Evolutionary conservation across 1,140 invertebrate species (phyloP), one percentile per base, ranked within the genome.

Genomic region (Calephelis nemesis): DNA sequence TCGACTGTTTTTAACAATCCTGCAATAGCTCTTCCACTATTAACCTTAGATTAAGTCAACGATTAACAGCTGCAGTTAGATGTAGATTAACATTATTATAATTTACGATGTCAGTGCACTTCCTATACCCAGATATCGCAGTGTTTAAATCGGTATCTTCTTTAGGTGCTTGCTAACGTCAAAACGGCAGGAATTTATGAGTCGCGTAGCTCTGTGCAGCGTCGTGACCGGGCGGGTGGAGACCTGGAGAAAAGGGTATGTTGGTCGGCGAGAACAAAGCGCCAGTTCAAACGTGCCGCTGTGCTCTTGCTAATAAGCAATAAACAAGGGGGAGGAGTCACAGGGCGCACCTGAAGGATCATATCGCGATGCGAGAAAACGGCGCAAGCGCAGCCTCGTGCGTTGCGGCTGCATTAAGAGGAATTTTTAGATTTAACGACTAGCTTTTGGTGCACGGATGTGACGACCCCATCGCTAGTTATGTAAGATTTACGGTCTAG

Each of bases 271-370:
- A 90, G 84, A 85, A 90, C 85, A 90, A 90, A 90, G 87, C 78
- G 78, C 74, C 69, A 70, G 81, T 82, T 85, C 85, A 88, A 89
- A 87, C 81, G 80, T 70, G 79, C 84, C 87, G 87, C 85, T 78
- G 79, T 78, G 68, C 74, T 75, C 75, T 78, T 79, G 85, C 87
- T 90, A 90, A 90, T 90, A 87, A 88, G 87, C 85, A 88, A 90
- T 90, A 90, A 90, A 90, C 87, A 90, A 90, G 87, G 81, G 85
- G 87, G 87, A 85, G 87, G 83, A 72, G 79, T 77, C 78, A 70
- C 70, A 70, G 71, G 79, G 81, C 84, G 82, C 84, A 89, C 79
- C 85, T 85, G 84, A 88, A 76, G 83, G 79, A 89, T 87, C 85
- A 83, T 78, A 82, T 82, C 82, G 81, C 74, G 74, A 76, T 78